Percentiles rank a stretch among this genome's conserved stretches.
Evolutionary conservation across 2,797 vertebrate genomes (phyloP).

Genomic region (Okamejei kenojei): DNA sequence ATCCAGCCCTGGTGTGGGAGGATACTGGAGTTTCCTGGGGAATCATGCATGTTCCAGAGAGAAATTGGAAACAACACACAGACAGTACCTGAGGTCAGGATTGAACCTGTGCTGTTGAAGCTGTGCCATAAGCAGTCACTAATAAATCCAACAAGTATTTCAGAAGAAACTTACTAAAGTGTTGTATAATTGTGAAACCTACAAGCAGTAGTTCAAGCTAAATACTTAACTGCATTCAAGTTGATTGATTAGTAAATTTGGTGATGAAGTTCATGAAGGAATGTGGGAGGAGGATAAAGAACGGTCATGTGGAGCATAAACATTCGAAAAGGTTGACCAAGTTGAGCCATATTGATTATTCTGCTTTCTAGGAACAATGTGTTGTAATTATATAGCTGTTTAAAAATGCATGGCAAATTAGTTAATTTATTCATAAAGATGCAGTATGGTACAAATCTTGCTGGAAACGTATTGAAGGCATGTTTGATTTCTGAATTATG

Average conservation of each 20-base stretch:
- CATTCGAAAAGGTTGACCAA: no score
- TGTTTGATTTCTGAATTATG: not conserved
- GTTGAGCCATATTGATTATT: not conserved
- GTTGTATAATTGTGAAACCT: not conserved
- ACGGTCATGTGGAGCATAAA: not conserved
- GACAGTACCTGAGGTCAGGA: not conserved
- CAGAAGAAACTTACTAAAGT: not conserved
- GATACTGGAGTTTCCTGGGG: no score
- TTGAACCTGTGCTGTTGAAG: not conserved
- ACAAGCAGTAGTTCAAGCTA: not conserved
- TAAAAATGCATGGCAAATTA: no score
- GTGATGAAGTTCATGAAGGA: not conserved
- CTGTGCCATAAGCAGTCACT: not conserved
- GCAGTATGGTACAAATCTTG: not conserved
- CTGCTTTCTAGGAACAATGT: not conserved
- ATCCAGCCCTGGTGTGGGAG: no score
- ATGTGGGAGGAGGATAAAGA: not conserved
- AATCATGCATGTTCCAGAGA: no score
- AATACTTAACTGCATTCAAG: not conserved
- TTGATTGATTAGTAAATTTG: not conserved
- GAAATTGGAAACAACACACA: no score
- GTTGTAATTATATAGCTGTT: not conserved
- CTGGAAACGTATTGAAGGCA: not conserved
- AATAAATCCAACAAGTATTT: not conserved
- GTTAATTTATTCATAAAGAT: not conserved